These are phyloP conservation scores for Pterocles burchelli DNA, from an alignment of 2,113 vertebrate species.

Conservation along the genomic window DNA sequence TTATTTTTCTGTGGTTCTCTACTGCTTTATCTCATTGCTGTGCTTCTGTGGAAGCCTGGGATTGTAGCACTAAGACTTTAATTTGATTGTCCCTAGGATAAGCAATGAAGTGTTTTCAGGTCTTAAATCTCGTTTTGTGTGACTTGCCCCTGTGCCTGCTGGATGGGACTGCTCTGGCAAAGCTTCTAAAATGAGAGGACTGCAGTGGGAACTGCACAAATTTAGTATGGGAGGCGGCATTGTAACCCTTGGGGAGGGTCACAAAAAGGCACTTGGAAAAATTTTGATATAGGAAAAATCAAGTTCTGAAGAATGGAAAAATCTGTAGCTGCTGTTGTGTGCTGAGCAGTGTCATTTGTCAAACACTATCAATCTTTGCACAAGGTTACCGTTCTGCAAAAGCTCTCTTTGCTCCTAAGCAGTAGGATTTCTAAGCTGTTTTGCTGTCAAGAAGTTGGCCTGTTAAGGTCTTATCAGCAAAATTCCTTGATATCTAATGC, in stretches of 20 bases:
- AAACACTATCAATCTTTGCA: not conserved
- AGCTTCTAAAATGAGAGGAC: not conserved
- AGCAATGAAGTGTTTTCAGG: not conserved
- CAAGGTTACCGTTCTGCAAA: not conserved
- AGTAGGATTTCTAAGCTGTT: not conserved
- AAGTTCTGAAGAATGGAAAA: not conserved
- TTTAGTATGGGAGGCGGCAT: not conserved
- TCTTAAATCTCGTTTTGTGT: not conserved
- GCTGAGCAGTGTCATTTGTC: not conserved
- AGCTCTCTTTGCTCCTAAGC: not conserved
- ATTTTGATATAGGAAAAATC: not conserved
- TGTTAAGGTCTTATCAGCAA: not conserved
- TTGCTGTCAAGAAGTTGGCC: not conserved
- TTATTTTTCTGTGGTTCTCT: not conserved
- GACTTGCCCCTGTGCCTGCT: not conserved
- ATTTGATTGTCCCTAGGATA: not conserved
- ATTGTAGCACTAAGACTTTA: not conserved
- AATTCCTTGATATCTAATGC: not conserved
- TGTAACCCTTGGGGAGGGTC: not conserved
- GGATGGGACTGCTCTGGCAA: not conserved
- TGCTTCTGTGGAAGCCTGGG: not conserved
- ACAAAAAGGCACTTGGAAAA: not conserved
- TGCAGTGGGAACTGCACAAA: not conserved
- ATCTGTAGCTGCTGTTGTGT: not conserved
- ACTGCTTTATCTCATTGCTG: not conserved